Percentiles rank a stretch among this genome's conserved stretches.
Conservation (phyloP, 2,113 vertebrate genomes). For the Butorides virescens region DNA sequence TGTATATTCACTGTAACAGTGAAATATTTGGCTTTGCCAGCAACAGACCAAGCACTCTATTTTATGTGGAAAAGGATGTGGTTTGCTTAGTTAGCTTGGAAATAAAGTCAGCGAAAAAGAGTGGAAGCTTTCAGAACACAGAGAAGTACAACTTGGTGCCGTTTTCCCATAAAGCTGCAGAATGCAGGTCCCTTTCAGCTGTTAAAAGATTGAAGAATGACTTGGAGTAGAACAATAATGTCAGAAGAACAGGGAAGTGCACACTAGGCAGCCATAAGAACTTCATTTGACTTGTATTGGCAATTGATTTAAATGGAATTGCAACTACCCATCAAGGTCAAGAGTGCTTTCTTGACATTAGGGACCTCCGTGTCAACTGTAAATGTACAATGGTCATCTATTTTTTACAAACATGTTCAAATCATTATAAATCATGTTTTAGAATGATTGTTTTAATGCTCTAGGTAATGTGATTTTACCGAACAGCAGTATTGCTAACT, state of each 20-base stretch:
- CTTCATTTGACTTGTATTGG: constrained; percentile 54
- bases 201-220: constrained; percentile 57
- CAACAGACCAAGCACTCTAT: neutral
- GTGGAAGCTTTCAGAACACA: constrained; percentile 35
- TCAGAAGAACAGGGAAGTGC: constrained; percentile 53
- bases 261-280: constrained; percentile 46
- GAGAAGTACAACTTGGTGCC: constrained; percentile 39
- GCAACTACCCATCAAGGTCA: constrained; percentile 58
- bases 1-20: neutral
- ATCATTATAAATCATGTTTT: constrained; percentile 39
- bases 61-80: neutral
- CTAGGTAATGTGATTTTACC: constrained; percentile 32
- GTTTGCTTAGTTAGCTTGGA: neutral
- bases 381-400: constrained; percentile 43
- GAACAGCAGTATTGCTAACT: neutral
- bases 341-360: constrained; percentile 31
- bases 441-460: constrained; percentile 37
- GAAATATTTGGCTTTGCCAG: neutral
- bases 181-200: constrained; percentile 55
- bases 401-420: constrained; percentile 51
- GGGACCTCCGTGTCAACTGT: constrained; percentile 39
- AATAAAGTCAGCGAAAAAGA: neutral
- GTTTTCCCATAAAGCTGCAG: constrained; percentile 60
- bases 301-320: constrained; percentile 60
- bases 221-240: constrained; percentile 38